A percentile compares a stretch with the other conserved stretches of the same genome.
Conservation (phyloP, 37 sponge, comb jelly and placozoan genomes). For the Lycopodina hypogea region DNA sequence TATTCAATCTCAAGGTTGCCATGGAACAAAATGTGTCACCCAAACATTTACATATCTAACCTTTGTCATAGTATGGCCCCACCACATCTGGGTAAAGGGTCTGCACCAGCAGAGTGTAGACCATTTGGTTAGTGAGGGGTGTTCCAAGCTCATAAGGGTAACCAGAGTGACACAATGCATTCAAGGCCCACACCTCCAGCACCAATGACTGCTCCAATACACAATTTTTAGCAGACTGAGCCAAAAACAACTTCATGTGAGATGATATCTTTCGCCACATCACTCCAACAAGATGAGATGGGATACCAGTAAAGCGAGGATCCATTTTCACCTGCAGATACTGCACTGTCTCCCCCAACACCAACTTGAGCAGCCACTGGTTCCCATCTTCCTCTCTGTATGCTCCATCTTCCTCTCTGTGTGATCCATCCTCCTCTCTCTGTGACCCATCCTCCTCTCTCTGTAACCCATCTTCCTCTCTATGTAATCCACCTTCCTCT, state of each 20-base stretch:
- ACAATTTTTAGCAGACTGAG: background rate
- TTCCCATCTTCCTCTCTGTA: too few species aligned
- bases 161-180: background rate
- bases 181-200: slow-evolving; percentile 22
- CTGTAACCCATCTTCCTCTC: too few species aligned
- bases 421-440: too few species aligned
- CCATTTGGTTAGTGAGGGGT: background rate
- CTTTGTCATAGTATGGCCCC: background rate
- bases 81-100: slow-evolving; percentile 2
- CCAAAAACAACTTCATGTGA: background rate
- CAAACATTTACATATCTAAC: too few species aligned
- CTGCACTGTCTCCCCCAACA: background rate
- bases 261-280: background rate
- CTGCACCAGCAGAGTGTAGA: slow-evolving; percentile 6
- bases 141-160: background rate
- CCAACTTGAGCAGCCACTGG: slow-evolving; percentile 10
- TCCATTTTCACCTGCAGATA: slow-evolving; percentile 6
- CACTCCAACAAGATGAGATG: background rate
- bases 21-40: too few species aligned
- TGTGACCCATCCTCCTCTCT: too few species aligned
- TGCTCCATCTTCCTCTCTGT: too few species aligned
- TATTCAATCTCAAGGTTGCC: too few species aligned
- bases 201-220: background rate
- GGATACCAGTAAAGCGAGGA: background rate
- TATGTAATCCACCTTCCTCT: too few species aligned